Base-by-base conservation (phyloP, 2,797 vertebrate species). In the Gallinago stenura region DNA sequence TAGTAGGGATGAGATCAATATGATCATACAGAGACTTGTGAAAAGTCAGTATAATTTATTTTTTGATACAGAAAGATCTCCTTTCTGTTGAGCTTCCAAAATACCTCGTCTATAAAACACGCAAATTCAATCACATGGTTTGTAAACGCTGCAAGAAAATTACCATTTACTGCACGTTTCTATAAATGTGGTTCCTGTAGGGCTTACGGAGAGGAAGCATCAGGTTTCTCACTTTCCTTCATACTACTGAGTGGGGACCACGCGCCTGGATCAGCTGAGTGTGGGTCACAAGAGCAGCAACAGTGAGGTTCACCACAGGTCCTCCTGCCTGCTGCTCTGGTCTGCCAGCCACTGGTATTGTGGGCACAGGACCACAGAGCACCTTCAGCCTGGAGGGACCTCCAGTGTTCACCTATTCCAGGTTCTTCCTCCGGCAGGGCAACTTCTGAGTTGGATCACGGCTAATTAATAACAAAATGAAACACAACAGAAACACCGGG, bases 171-270 rank as follows among this genome's bases (percentile, higher is more conserved):
- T 71, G 28, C 33, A 61, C 12, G 5, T 83, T 65, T 72, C 73
- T 62, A 22, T 53, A 93, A 83, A 89, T 5, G 4, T 26, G 75
- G 2, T 72, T 91, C 70, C 57, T 48, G 19, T 26, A 73, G 50
- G 60, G 50, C 64, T 89, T 75, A 66, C 0, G 0, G 60, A 80
- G 83, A 93, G 89, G 92, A 95, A 93, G 71, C 33, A 65, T 83
- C 78, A 80, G 57, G 57, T 95, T 93, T 95, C 72, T 85, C 88
- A 83, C 78, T 97, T 97, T 97, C 39, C 58, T 81, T 83, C 7
- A 2, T 89, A 43, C 71, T 54, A 56, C 31, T 30, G 28, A 28
- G 16, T 25, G 26, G 17, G 56, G 56, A 68, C 72, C 68, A 72
- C 1, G 4, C 2, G 14, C 70, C 1, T 0, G 0, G 50, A 72